A percentile compares a stretch with the other conserved stretches of the same genome.
Evolutionary conservation across 1,140 invertebrate genomes (phyloP).

Genomic region (Euglossa dilemma): DNA sequence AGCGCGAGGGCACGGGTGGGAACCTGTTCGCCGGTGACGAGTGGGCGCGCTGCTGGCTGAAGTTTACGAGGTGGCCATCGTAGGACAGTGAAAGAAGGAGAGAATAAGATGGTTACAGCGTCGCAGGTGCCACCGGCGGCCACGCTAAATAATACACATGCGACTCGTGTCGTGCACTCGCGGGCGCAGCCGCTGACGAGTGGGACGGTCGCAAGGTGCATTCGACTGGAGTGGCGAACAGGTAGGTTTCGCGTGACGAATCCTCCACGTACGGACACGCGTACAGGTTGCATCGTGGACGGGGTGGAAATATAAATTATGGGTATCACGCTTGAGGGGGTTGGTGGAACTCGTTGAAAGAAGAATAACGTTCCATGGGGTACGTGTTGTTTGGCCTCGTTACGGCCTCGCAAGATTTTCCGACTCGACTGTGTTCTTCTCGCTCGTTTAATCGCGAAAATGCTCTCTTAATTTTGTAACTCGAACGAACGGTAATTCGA

Average conservation of each 20-base stretch:
- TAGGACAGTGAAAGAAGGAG: slow-evolving; percentile 52
- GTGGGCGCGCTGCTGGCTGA: slow-evolving; percentile 66
- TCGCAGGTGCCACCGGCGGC: slow-evolving; percentile 57
- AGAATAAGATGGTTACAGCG: slow-evolving; percentile 53
- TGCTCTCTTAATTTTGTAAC: too few relatives aligned
- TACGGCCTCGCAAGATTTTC: too few relatives aligned
- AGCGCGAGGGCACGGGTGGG: slow-evolving; percentile 28
- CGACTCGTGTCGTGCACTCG: slow-evolving; percentile 39
- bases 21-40: slow-evolving; percentile 68
- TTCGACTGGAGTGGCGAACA: not conserved
- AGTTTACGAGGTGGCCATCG: slow-evolving; percentile 63
- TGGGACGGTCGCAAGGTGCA: slow-evolving; percentile 36
- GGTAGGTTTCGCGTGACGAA: slow-evolving; percentile 25
- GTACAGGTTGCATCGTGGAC: not conserved
- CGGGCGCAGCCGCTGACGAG: slow-evolving; percentile 14
- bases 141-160: slow-evolving; percentile 55
- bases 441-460: too few relatives aligned
- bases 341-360: not conserved
- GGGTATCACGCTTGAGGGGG: not conserved
- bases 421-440: too few relatives aligned
- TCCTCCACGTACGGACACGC: not conserved
- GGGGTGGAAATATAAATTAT: not conserved
- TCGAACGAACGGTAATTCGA: too few relatives aligned
- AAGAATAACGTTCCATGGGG: not conserved
- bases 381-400: not conserved